Evolutionary conservation across 2,113 vertebrate species (phyloP), one percentile per base, ranked within the genome.

Genomic region (Mohoua ochrocephala): DNA sequence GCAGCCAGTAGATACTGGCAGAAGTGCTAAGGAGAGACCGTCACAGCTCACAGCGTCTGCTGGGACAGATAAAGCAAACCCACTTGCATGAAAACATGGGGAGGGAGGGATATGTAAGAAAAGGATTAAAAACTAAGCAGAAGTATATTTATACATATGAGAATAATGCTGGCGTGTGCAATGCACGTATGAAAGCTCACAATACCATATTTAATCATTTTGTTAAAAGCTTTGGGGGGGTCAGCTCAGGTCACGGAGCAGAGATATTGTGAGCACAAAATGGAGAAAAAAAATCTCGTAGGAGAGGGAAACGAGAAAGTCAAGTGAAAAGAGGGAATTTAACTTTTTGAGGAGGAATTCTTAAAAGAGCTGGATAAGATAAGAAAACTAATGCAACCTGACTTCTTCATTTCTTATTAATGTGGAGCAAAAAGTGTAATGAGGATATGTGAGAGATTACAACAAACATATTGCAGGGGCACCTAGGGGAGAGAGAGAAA

Each of bases 331-430:
- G 57, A 79, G 26, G 39, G 8, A 42, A 91, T 77, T 61, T 52
- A 75, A 69, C n/a, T 91, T 95, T 86, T 53, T 0, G 5, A 31
- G 56, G 35, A 78, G 28, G 50, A 79, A 91, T 68, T 82, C 59
- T 92, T 77, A 85, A 89, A 81, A 69, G 59, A 91, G 60, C 68
- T 87, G 83, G 56, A 68, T 77, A 41, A 81, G 67, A 71, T 90
- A 91, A 86, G 54, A 82, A 75, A 90, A 85, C 56, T 92, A 87
- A 76, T 69, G 79, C 47, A 95, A 86, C 42, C 69, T 69, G 91
- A 82, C 56, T 87, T 89, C 64, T 81, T 96, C 54, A 88, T 96
- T 92, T 92, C 64, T 94, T 96, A 91, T 95, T 95, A 89, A 95
- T 85, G 65, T 42, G 63, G 69, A 90, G 63, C 84, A 95, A 95